These are phyloP conservation scores for Watersipora subatra DNA, from an alignment of 1,140 invertebrate genomes.

Conservation along the genomic window DNA sequence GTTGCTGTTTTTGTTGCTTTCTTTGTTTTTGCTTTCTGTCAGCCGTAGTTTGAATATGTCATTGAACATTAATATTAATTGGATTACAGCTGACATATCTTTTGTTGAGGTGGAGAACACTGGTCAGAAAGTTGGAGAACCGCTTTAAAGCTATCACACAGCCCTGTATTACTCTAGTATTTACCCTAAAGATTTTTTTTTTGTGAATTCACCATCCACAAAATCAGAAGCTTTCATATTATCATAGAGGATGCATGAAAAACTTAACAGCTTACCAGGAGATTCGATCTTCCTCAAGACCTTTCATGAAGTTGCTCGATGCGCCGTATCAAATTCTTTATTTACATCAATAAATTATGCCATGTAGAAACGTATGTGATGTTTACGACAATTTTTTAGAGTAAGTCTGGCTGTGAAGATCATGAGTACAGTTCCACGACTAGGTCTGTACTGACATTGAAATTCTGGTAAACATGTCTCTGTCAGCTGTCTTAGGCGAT, in stretches of 20 bases:
- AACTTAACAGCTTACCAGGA: slow-evolving; percentile 7
- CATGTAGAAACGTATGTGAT: neutral
- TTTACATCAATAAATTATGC: slow-evolving; percentile 14
- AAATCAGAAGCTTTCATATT: neutral
- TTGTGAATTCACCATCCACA: neutral
- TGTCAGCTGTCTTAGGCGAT: neutral
- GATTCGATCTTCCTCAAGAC: slow-evolving; percentile 13
- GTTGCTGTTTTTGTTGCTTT: slow-evolving; percentile 2
- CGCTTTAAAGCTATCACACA: slow-evolving; percentile 14
- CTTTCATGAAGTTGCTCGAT: slow-evolving; percentile 11
- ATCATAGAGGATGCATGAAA: slow-evolving; percentile 9
- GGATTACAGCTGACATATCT: slow-evolving; percentile 3
- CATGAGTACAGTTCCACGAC: neutral
- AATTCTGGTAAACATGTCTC: neutral
- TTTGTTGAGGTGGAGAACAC: slow-evolving; percentile 3
- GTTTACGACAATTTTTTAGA: slow-evolving; percentile 3
- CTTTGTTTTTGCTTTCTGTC: too few relatives aligned
- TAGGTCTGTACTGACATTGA: neutral
- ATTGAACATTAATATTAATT: neutral
- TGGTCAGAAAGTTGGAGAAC: slow-evolving; percentile 11
- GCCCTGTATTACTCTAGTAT: slow-evolving; percentile 7
- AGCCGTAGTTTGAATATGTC: slow-evolving; percentile 1
- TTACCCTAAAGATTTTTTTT: neutral
- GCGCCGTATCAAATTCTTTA: slow-evolving; percentile 17
- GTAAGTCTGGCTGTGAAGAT: slow-evolving; percentile 2